phyloP scores from a whole-genome alignment of 2,797 vertebrate genomes.

The Iguana delicatissima region DNA sequence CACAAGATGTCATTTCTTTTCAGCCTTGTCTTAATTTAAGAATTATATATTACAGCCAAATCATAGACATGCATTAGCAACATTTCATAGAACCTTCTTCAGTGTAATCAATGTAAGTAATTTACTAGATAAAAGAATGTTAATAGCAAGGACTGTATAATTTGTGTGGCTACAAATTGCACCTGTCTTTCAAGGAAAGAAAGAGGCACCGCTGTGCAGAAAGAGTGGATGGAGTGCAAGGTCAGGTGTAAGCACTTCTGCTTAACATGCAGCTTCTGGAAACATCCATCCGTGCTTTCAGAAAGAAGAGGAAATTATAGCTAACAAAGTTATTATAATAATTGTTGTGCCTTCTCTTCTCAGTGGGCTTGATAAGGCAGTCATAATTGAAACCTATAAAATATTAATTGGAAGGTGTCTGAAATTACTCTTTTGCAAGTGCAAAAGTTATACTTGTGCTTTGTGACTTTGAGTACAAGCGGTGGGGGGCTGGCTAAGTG shows the following conservation, averaged over 20 bases:
- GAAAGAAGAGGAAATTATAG: conserved; percentile 77
- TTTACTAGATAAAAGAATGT: conserved; percentile 80
- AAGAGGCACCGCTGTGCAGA: conserved; percentile 71
- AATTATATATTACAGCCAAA: conserved; percentile 74
- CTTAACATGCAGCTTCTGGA: conserved; percentile 73
- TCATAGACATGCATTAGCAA: conserved; percentile 76
- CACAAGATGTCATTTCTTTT: conserved; percentile 67
- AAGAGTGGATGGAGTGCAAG: conserved; percentile 74
- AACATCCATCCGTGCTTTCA: conserved; percentile 74
- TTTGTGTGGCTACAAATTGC: conserved; percentile 79
- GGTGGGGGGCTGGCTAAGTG: conserved; percentile 7
- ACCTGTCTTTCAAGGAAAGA: conserved; percentile 76
- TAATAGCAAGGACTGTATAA: conserved; percentile 80
- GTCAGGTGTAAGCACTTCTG: conserved; percentile 75
- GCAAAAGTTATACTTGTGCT: conserved; percentile 44
- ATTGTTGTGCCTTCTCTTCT: conserved; percentile 74
- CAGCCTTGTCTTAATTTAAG: conserved; percentile 71
- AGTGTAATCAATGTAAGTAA: conserved; percentile 75
- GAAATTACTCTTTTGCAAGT: conserved; percentile 45
- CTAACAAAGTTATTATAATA: conserved; percentile 81
- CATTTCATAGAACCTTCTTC: conserved; percentile 73
- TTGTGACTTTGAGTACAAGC: conserved; percentile 12
- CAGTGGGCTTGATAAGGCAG: conserved; percentile 62
- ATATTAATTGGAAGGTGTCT: conserved; percentile 68
- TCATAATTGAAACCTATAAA: conserved; percentile 64